phyloP scores from a whole-genome alignment of 2,888 invertebrate genomes.

The Ormyrus labotus region DNA sequence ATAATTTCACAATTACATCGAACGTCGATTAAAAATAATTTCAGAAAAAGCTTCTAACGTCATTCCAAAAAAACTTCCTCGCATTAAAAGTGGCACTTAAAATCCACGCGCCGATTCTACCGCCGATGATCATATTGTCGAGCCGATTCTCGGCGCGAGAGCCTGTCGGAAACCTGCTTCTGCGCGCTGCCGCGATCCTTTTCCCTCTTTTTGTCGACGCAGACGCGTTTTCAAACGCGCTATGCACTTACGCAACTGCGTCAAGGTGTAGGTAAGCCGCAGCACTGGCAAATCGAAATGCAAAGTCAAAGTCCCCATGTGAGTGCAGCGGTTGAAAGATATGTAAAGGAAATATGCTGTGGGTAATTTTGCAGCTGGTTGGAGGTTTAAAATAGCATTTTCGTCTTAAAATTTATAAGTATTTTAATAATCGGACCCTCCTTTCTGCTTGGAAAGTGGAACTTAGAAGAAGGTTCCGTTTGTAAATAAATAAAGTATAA shows the following conservation, averaged over 20 bases:
- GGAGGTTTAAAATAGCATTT: too few relatives aligned
- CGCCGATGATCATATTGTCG: too few relatives aligned
- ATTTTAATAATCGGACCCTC: too few relatives aligned
- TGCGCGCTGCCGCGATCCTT: not conserved
- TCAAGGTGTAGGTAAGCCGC: slow-evolving; percentile 36
- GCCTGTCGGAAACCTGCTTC: slow-evolving; percentile 3
- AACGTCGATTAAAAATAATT: not conserved
- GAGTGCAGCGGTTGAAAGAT: too few relatives aligned
- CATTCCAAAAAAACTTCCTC: not conserved
- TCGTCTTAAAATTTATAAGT: too few relatives aligned
- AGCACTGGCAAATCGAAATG: not conserved
- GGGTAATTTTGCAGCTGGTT: too few relatives aligned
- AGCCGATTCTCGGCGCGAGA: not conserved
- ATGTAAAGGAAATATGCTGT: not conserved
- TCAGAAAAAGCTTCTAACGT: not conserved
- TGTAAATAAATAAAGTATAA: too few relatives aligned
- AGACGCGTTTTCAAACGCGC: slow-evolving; percentile 19
- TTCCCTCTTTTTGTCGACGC: not conserved
- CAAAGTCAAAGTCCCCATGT: slow-evolving; percentile 18
- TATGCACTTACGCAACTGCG: slow-evolving; percentile 19
- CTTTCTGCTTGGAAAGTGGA: too few relatives aligned
- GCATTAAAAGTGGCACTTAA: not conserved
- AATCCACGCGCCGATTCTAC: not conserved
- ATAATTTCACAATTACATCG: not conserved
- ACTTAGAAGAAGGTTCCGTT: too few relatives aligned